phyloP scores from a whole-genome alignment of 2,797 vertebrate species.

The Micromesistius poutassou region DNA sequence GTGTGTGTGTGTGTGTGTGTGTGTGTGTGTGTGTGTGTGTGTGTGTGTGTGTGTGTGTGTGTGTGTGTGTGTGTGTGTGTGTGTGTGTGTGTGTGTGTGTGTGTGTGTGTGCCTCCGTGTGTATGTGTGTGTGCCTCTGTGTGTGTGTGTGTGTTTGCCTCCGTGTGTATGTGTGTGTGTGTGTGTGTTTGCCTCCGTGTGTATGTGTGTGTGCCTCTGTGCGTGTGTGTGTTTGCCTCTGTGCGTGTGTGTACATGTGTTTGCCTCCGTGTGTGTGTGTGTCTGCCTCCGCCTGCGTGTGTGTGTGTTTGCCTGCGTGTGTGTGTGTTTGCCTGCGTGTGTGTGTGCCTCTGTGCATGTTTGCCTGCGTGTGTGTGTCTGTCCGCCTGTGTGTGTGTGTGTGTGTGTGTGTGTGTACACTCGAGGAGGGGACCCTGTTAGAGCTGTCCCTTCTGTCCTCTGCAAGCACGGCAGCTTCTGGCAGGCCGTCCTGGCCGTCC shows the following conservation, averaged over 20 bases:
- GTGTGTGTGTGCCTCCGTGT: neutral
- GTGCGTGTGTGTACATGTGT: constrained; percentile 4
- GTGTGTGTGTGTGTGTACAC: neutral
- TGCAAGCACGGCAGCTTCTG: neutral
- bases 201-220: neutral
- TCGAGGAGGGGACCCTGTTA: neutral
- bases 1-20: neutral
- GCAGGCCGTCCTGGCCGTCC: neutral
- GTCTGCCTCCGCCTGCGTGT: neutral
- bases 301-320: neutral
- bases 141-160: neutral
- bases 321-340: neutral
- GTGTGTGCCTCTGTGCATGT: neutral
- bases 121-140: constrained; percentile 9
- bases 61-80: constrained; percentile 5
- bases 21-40: constrained; percentile 4
- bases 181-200: neutral
- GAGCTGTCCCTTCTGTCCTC: neutral
- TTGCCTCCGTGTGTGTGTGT: neutral
- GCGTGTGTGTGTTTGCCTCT: neutral
- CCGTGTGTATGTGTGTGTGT: neutral
- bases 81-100: constrained; percentile 4
- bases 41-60: constrained; percentile 1
- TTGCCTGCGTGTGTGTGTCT: neutral
- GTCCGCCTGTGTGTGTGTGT: constrained; percentile 4